phyloP scores from a whole-genome alignment of 1,140 invertebrate genomes.

The Leptinotarsa undecemlineata region DNA sequence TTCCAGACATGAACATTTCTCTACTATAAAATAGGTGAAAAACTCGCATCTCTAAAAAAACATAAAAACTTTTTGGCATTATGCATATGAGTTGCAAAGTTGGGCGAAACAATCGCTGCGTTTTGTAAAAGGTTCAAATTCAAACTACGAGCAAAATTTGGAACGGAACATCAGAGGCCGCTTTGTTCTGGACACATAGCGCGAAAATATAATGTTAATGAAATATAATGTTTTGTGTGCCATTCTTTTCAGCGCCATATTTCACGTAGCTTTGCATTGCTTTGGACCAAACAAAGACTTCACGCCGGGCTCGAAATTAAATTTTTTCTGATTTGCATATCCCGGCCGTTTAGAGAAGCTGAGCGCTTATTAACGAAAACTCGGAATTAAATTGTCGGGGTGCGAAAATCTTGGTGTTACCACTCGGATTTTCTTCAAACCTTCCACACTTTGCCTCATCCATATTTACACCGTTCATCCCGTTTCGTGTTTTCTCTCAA shows the following conservation, averaged over 20 bases:
- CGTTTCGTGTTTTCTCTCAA: too few species aligned
- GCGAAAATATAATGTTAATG: neutral
- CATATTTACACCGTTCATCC: too few species aligned
- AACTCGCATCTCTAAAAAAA: neutral
- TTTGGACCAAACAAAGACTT: neutral
- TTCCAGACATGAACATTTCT: neutral
- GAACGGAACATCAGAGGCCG: neutral
- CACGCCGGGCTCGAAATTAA: neutral
- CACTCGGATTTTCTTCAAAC: too few species aligned
- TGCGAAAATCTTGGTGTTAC: neutral
- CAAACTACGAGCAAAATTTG: neutral
- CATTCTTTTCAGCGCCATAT: neutral
- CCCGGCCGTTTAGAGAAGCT: neutral
- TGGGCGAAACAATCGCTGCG: conserved; percentile 20
- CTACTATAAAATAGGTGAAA: neutral
- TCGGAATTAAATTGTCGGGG: neutral
- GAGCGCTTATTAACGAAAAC: conserved; percentile 5
- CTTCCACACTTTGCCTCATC: too few species aligned
- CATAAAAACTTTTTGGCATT: neutral
- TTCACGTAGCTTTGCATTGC: neutral
- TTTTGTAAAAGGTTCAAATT: conserved; percentile 20
- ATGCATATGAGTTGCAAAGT: conserved; percentile 26
- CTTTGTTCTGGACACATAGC: neutral
- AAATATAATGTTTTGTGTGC: neutral
- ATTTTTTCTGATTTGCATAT: neutral